These are phyloP conservation scores for Acanthurus leucopareius DNA, from an alignment of 2,797 vertebrate species.

Conservation along the genomic window DNA sequence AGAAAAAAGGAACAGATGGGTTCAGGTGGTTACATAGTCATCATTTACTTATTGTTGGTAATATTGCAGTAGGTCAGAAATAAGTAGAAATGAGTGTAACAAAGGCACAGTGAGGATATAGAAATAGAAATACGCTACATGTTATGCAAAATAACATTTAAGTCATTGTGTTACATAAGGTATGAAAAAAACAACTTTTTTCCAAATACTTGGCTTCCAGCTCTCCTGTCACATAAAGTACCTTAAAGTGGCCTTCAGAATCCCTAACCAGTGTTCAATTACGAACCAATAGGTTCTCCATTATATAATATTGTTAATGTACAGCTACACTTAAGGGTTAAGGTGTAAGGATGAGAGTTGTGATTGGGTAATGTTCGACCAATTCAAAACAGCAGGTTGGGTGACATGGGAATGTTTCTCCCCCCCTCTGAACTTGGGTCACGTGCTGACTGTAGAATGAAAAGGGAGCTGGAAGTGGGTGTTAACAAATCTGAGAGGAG, in stretches of 20 bases:
- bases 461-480: constrained; percentile 32
- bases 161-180: too few species aligned
- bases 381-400: constrained; percentile 23
- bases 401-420: constrained; percentile 22
- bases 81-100: background rate
- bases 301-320: constrained; percentile 30
- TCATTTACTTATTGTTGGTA: background rate
- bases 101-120: background rate
- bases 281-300: background rate
- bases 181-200: background rate
- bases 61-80: background rate
- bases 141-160: background rate
- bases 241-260: background rate
- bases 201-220: background rate
- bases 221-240: background rate
- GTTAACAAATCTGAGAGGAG: constrained; percentile 38
- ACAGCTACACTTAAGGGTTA: background rate
- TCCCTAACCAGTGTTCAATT: background rate
- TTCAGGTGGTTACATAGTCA: background rate
- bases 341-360: constrained; percentile 15
- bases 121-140: background rate
- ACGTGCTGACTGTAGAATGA: constrained; percentile 57
- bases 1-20: background rate
- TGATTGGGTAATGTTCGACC: constrained; percentile 55
- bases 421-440: constrained; percentile 46